Percentiles rank a stretch among this genome's conserved stretches.
phyloP scores from a whole-genome alignment of 2,888 invertebrate species.

The Pyrocoelia pectoralis region DNA sequence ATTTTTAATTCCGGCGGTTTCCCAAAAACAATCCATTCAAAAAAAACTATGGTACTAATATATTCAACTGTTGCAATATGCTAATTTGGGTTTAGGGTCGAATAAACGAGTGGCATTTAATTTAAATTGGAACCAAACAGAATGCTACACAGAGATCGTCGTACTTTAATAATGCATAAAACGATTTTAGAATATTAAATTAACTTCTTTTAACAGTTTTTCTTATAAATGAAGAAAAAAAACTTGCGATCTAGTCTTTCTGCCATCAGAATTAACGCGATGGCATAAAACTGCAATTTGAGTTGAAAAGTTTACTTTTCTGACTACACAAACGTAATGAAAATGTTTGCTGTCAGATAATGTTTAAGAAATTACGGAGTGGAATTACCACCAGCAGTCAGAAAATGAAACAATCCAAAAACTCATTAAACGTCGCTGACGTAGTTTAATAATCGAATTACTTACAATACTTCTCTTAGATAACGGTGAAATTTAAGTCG shows the following conservation, averaged over 20 bases:
- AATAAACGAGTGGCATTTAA: slow-evolving; percentile 25
- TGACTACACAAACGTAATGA: slow-evolving; percentile 30
- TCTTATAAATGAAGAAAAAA: slow-evolving; percentile 14
- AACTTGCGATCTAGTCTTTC: slow-evolving; percentile 15
- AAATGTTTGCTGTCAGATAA: slow-evolving; percentile 32
- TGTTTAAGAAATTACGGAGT: slow-evolving; percentile 31
- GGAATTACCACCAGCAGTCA: slow-evolving; percentile 29
- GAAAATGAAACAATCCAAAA: slow-evolving; percentile 33
- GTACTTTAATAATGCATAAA: slow-evolving; percentile 31
- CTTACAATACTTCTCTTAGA: slow-evolving; percentile 10
- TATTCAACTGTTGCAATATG: slow-evolving; percentile 42
- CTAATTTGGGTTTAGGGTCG: slow-evolving; percentile 33
- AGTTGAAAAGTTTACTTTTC: slow-evolving; percentile 31
- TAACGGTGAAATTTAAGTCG: no score
- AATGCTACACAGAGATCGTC: slow-evolving; percentile 26
- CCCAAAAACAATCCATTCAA: slow-evolving; percentile 25
- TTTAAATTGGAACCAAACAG: slow-evolving; percentile 31
- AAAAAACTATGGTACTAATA: slow-evolving; percentile 36
- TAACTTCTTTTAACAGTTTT: slow-evolving; percentile 26
- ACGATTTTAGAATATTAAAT: slow-evolving; percentile 35
- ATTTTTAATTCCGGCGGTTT: slow-evolving; percentile 26
- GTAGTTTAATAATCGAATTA: slow-evolving; percentile 24
- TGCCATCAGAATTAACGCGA: slow-evolving; percentile 29
- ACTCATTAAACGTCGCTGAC: slow-evolving; percentile 22
- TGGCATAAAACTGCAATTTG: slow-evolving; percentile 33